phyloP scores from a whole-genome alignment of 2,797 vertebrate species.

The Parotocinclus haroldoi region DNA sequence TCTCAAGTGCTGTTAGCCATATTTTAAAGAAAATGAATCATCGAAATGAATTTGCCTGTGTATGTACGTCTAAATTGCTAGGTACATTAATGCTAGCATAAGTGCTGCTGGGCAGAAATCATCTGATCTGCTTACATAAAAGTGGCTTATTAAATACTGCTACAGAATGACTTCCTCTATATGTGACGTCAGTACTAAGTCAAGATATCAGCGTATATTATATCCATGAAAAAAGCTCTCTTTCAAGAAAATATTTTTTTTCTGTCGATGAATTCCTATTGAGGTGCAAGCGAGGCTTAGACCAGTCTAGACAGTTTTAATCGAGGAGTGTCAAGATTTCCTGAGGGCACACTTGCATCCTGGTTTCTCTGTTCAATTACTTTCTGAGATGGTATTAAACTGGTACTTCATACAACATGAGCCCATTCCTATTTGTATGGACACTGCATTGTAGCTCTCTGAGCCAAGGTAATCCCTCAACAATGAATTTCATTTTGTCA shows the following conservation, averaged over 20 bases:
- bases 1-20: not conserved
- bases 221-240: conserved; percentile 13
- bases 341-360: conserved; percentile 19
- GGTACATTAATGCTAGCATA: conserved; percentile 2
- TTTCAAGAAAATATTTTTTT: conserved; percentile 24
- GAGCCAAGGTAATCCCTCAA: conserved; percentile 10
- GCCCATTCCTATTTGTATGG: conserved; percentile 15
- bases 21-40: conserved; percentile 1
- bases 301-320: conserved; percentile 35
- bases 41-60: conserved; percentile 17
- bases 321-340: conserved; percentile 28
- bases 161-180: conserved; percentile 32
- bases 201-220: conserved; percentile 41
- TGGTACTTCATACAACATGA: conserved; percentile 1
- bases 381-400: not conserved
- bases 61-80: not conserved
- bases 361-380: conserved; percentile 11
- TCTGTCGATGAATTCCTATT: conserved; percentile 31
- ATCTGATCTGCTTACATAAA: conserved; percentile 35
- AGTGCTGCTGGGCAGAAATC: conserved; percentile 33
- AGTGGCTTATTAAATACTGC: conserved; percentile 34
- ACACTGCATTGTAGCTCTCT: not conserved
- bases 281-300: conserved; percentile 31
- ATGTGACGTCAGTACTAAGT: conserved; percentile 29
- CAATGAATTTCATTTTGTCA: conserved; percentile 20